Evolutionary conservation across 2,113 vertebrate species (phyloP).

Genomic region (Leucoraja erinaceus): DNA sequence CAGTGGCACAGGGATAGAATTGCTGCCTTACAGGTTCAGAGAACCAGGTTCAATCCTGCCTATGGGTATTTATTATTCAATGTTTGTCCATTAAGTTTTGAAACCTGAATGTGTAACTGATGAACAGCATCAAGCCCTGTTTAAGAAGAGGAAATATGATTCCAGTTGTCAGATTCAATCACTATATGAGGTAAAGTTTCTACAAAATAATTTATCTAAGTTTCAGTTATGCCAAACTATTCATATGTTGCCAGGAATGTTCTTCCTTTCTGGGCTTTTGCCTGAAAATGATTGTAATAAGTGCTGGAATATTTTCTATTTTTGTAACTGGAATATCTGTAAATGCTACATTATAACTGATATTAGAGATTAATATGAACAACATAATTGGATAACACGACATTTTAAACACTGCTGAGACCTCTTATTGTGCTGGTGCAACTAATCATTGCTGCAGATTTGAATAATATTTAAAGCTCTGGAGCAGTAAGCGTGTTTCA

Average conservation of each 20-base stretch:
- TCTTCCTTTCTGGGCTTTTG: neutral
- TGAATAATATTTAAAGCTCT: neutral
- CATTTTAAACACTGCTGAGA: neutral
- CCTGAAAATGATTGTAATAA: neutral
- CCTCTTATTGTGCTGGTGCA: neutral
- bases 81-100: neutral
- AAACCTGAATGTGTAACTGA: neutral
- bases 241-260: neutral
- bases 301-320: neutral
- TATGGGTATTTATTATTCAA: neutral
- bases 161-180: neutral
- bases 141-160: neutral
- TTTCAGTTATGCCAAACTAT: neutral
- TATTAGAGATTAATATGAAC: slow-evolving; percentile 4
- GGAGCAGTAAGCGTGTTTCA: neutral
- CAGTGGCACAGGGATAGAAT: no score
- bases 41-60: no score
- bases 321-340: neutral
- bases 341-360: neutral
- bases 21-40: no score
- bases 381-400: slow-evolving; percentile 15
- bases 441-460: slow-evolving; percentile 2
- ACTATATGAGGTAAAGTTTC: neutral
- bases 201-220: neutral
- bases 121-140: neutral